phyloP scores from a whole-genome alignment of 2,797 vertebrate species.

The Phalloptychus januarius region DNA sequence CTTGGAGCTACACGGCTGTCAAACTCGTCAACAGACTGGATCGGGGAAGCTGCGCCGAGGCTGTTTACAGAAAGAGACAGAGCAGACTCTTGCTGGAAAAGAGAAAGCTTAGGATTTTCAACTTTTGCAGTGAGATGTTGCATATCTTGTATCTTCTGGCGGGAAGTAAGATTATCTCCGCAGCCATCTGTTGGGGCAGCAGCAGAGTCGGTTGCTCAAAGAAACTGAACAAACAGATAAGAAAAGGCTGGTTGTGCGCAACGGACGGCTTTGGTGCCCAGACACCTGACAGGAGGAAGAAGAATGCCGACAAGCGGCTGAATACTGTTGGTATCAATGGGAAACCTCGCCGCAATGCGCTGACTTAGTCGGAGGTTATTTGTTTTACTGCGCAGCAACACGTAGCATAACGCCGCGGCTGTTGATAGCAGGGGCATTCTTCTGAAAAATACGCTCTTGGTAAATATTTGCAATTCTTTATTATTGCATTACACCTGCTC shows the following conservation, averaged over 20 bases:
- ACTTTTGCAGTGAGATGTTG: neutral
- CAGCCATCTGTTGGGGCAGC: neutral
- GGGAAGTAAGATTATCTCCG: neutral
- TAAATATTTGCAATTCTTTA: neutral
- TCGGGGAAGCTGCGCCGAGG: neutral
- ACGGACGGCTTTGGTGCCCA: neutral
- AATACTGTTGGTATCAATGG: neutral
- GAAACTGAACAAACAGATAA: conserved; percentile 4
- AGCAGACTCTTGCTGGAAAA: neutral
- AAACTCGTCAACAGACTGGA: neutral
- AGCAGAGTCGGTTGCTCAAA: conserved; percentile 1
- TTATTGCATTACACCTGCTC: neutral
- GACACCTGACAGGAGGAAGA: neutral
- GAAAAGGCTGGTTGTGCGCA: neutral
- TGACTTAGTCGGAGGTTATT: neutral
- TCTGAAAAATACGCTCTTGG: neutral
- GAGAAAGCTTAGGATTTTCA: neutral
- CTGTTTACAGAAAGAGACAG: neutral
- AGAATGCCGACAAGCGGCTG: neutral
- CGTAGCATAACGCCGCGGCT: neutral
- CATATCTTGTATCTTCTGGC: neutral
- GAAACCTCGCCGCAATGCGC: neutral
- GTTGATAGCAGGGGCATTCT: neutral
- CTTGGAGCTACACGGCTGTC: neutral
- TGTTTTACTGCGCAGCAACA: neutral